Evolutionary conservation across 2,888 invertebrate genomes (phyloP), one percentile per base, ranked within the genome.

Genomic region (Copidosoma aretas): DNA sequence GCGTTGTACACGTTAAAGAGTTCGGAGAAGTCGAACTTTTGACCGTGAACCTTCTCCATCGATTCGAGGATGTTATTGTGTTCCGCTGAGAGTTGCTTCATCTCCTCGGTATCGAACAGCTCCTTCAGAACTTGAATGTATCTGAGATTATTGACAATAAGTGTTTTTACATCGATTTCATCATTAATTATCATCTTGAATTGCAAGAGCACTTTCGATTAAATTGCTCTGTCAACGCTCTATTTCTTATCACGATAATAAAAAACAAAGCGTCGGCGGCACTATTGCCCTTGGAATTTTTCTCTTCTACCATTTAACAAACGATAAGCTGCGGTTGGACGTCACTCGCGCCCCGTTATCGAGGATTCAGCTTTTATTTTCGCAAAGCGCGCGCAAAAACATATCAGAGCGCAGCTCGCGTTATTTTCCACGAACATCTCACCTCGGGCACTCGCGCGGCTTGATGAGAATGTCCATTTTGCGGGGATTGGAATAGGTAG

Each of bases 401-500:
- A 52, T 19, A 12, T 21, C 19, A n/a, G n/a, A n/a, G n/a, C n/a
- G n/a, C n/a, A n/a, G n/a, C n/a, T n/a, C n/a, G n/a, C n/a, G n/a
- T n/a, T n/a, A n/a, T n/a, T n/a, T n/a, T n/a, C 8, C 54, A 67
- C 73, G 43, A 46, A 1, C 3, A 8, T 46, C 17, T 66, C 51
- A 78, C 78, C 71, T 14, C 14, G 73, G 71, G 54, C 73, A 76
- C 0, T 49, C 1, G 5, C 72, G 65, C 10, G 74, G 25, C 32
- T 71, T 74, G 19, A 77, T 32, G 17, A 78, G 32, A 19, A 67
- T 66, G 49, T 78, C 79, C 14, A 75, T n/a, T 59, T 19, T 57
- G n/a, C 71, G 59, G 0, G 78, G 79, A n/a, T 56, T 63, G 12
- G 75, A 77, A 25, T 72, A 41, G 0, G 39, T 77, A 0, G 75